These are phyloP conservation scores for Hepsetus odoe DNA, from an alignment of 2,113 vertebrate species.

Conservation along the genomic window DNA sequence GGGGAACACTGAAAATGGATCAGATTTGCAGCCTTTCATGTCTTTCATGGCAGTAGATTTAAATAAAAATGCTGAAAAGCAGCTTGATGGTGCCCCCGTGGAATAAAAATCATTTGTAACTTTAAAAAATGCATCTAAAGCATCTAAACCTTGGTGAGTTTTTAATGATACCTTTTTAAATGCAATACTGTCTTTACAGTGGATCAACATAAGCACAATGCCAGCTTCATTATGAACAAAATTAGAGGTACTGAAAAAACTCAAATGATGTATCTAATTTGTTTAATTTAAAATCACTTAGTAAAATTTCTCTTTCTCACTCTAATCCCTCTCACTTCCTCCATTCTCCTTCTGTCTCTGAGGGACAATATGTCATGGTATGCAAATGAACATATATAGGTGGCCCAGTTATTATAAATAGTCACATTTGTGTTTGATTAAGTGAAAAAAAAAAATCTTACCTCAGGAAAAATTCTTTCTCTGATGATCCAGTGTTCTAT, in stretches of 20 bases:
- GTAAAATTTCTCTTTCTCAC: background rate
- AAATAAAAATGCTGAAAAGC: conserved; percentile 39
- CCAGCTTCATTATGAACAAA: background rate
- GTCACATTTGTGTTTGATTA: conserved; percentile 60
- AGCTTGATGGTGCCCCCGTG: conserved; percentile 33
- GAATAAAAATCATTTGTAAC: conserved; percentile 36
- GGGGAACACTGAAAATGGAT: conserved; percentile 32
- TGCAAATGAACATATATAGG: conserved; percentile 57
- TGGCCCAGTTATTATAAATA: conserved; percentile 65
- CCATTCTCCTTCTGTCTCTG: conserved; percentile 48
- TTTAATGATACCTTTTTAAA: background rate
- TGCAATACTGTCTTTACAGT: background rate
- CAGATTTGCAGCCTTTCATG: conserved; percentile 45
- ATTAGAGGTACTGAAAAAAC: background rate
- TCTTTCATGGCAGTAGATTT: conserved; percentile 37
- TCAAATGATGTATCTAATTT: no score
- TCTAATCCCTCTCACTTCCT: background rate
- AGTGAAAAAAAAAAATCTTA: conserved; percentile 43
- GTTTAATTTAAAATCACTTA: no score
- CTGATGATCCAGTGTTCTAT: conserved; percentile 37
- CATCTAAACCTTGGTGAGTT: background rate
- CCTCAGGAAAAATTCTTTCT: conserved; percentile 43
- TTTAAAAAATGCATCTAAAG: conserved; percentile 35
- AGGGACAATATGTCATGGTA: conserved; percentile 57
- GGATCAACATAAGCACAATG: background rate